phyloP scores from a whole-genome alignment of 1,140 invertebrate genomes.

The Acromyrmex charruanus region DNA sequence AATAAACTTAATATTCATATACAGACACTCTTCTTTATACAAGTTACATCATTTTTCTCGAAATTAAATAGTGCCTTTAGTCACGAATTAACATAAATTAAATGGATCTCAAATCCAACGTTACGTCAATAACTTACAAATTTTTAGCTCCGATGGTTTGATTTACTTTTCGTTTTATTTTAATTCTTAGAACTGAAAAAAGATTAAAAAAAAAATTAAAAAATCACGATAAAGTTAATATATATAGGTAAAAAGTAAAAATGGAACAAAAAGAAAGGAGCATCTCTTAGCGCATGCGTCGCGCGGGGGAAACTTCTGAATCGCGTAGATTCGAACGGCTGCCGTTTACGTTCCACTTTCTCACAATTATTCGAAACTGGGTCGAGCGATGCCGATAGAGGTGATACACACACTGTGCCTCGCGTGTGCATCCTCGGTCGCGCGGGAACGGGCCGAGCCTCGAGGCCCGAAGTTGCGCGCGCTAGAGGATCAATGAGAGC shows the following conservation, averaged over 20 bases:
- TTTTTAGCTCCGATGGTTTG: neutral
- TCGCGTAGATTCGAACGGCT: conserved; percentile 42
- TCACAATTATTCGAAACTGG: conserved; percentile 48
- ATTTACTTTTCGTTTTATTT: neutral
- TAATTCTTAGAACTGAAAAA: too few relatives aligned
- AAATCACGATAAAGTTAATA: too few relatives aligned
- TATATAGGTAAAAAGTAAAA: too few relatives aligned
- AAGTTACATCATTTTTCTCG: too few relatives aligned
- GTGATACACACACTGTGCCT: neutral
- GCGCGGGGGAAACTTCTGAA: neutral
- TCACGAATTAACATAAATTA: too few relatives aligned
- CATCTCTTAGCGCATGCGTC: conserved; percentile 16
- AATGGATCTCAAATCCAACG: too few relatives aligned
- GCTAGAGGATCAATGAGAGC: conserved; percentile 35
- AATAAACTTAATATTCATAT: too few relatives aligned
- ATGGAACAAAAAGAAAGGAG: neutral
- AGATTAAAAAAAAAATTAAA: too few relatives aligned
- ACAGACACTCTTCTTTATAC: too few relatives aligned
- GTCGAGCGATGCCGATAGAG: conserved; percentile 23
- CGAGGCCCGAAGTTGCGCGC: neutral
- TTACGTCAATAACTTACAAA: too few relatives aligned
- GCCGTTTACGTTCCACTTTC: conserved; percentile 47
- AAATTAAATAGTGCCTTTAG: too few relatives aligned
- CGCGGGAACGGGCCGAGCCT: neutral
- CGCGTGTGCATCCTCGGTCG: conserved; percentile 14